A percentile compares a stretch with the other conserved stretches of the same genome.
Conservation (phyloP, 2,797 vertebrate genomes). For the Atherinosoma microstoma region DNA sequence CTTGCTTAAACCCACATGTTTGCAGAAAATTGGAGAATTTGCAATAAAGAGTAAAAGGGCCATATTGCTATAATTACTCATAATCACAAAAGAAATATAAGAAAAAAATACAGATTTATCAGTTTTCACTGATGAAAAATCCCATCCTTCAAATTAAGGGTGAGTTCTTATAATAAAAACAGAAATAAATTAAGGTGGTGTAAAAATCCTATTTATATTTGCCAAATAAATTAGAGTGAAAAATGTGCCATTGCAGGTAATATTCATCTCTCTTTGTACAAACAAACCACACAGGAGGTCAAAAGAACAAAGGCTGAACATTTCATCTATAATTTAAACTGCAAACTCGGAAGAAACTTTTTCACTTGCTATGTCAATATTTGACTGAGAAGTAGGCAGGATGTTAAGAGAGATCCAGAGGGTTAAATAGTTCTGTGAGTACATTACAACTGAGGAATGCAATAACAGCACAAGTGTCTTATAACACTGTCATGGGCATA, state of each 20-base stretch:
- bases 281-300: constrained; percentile 54
- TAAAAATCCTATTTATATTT: background rate
- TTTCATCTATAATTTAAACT: constrained; percentile 43
- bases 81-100: constrained; percentile 20
- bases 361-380: constrained; percentile 73
- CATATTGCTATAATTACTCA: constrained; percentile 25
- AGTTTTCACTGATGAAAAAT: constrained; percentile 1
- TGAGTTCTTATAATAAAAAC: background rate
- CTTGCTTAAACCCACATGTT: constrained; percentile 59
- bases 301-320: constrained; percentile 46
- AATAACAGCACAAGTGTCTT: constrained; percentile 55
- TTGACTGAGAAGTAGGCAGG: constrained; percentile 61
- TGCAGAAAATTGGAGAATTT: constrained; percentile 55
- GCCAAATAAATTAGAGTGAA: constrained; percentile 12
- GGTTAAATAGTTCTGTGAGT: constrained; percentile 56
- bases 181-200: background rate
- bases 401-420: constrained; percentile 54
- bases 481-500: constrained; percentile 49
- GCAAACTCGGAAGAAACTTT: constrained; percentile 58
- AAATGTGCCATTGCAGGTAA: background rate
- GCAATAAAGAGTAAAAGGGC: constrained; percentile 27
- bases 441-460: constrained; percentile 51
- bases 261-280: constrained; percentile 32
- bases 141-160: background rate
- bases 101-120: constrained; percentile 1